Percentiles rank a stretch among this genome's conserved stretches.
phyloP scores from a whole-genome alignment of 2,888 invertebrate genomes.

The Mythimna loreyi region DNA sequence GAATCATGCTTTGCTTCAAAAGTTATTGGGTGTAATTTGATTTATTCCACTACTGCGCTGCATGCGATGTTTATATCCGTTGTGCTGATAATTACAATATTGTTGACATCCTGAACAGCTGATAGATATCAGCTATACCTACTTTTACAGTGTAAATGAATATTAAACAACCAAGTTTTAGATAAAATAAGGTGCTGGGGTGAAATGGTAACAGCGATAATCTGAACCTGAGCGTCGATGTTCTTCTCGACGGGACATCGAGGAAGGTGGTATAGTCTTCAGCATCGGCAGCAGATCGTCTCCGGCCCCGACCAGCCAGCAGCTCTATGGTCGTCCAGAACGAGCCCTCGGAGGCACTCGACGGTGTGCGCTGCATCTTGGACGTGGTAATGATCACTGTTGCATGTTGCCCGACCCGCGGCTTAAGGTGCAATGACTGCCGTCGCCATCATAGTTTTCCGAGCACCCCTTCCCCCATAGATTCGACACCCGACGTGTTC shows the following conservation, averaged over 20 bases:
- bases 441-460: conserved; percentile 76
- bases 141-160: conserved; percentile 13
- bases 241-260: conserved; percentile 73
- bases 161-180: neutral
- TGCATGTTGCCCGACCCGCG: conserved; percentile 81
- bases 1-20: conserved; percentile 22
- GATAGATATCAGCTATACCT: conserved; percentile 25
- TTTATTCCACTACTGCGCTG: conserved; percentile 16
- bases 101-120: conserved; percentile 45
- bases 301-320: conserved; percentile 89
- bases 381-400: conserved; percentile 57
- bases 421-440: conserved; percentile 88
- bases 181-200: neutral
- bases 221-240: conserved; percentile 83
- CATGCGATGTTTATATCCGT: conserved; percentile 35
- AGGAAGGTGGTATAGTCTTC: conserved; percentile 74
- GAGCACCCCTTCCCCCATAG: conserved; percentile 79
- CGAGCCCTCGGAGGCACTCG: conserved; percentile 86
- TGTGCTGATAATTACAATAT: conserved; percentile 10
- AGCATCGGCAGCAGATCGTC: conserved; percentile 85
- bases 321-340: conserved; percentile 93
- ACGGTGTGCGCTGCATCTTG: conserved; percentile 83
- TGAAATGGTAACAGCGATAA: conserved; percentile 26
- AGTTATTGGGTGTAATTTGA: conserved; percentile 24
- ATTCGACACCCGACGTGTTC: conserved; percentile 81